Evolutionary conservation across 2,113 vertebrate species (phyloP).

Genomic region (Myotis davidii): DNA sequence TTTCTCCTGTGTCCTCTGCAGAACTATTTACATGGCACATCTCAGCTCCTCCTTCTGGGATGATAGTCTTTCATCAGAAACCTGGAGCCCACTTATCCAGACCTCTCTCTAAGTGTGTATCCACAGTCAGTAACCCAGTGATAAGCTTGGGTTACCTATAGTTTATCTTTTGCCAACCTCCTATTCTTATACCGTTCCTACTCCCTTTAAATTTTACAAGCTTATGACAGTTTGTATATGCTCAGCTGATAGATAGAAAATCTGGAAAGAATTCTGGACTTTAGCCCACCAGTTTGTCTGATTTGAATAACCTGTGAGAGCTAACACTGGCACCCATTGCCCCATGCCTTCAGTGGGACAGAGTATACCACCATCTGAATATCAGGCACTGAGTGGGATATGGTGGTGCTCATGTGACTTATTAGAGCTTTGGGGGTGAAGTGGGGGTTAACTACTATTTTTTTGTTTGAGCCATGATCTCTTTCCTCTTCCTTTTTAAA

Average conservation of each 20-base stretch:
- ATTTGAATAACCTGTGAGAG: conserved; percentile 45
- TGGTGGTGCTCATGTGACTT: conserved; percentile 58
- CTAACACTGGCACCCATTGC: neutral
- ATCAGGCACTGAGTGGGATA: conserved; percentile 36
- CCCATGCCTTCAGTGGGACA: conserved; percentile 47
- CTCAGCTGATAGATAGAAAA: neutral
- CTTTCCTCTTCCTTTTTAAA: conserved; percentile 54
- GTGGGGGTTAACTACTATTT: conserved; percentile 46
- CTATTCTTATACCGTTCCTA: neutral
- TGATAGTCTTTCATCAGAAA: conserved; percentile 64
- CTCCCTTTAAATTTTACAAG: neutral
- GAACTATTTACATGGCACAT: conserved; percentile 40
- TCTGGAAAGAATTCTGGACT: neutral
- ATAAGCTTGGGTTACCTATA: conserved; percentile 7
- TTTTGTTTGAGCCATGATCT: conserved; percentile 77
- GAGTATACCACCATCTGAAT: conserved; percentile 19
- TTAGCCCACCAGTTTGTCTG: neutral
- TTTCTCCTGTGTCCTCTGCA: conserved; percentile 58
- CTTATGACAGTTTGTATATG: neutral
- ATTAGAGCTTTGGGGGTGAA: conserved; percentile 66
- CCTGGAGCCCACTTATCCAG: conserved; percentile 1
- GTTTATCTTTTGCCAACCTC: conserved; percentile 22
- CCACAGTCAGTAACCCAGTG: conserved; percentile 48
- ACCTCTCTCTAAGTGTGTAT: conserved; percentile 52
- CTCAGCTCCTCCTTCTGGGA: conserved; percentile 24